Evolutionary conservation across 2,888 invertebrate species (phyloP), one percentile per base, ranked within the genome.

Genomic region (Napeogenes sylphis): DNA sequence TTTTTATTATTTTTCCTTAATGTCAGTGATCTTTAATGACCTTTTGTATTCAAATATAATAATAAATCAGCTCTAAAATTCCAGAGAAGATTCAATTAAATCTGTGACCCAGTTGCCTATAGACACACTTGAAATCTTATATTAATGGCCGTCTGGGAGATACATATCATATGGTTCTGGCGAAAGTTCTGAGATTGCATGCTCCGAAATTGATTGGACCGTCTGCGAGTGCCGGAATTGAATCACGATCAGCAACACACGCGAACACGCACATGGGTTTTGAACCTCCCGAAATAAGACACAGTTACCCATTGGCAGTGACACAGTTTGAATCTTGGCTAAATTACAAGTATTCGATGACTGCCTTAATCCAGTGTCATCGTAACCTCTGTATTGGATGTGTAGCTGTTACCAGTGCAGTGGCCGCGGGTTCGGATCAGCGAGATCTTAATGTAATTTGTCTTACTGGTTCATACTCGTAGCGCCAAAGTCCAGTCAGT

Each of bases 161-260:
- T 85, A 79, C 81, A 78, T 82, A 85, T 86, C 84, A 70, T 69
- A 78, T 81, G 83, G 78, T 82, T 77, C 80, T 79, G 84, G 88
- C 82, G 85, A 89, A 89, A 90, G 87, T 89, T 87, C 84, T 73
- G 78, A 80, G 84, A 84, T 74, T 78, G 80, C 82, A 83, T 83
- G 82, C 82, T 80, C 82, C 77, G 78, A 83, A 84, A 89, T 87
- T 87, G 86, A 87, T 89, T 85, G 83, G 80, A 75, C 77, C 78
- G 67, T 68, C 67, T 81, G 83, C 82, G 81, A 70, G 76, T 81
- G 81, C 81, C 82, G 85, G 83, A 86, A 83, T 84, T 76, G 79
- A 83, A 82, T 79, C 78, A 80, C 69, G 76, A 72, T 68, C 79
- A 80, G 76, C 63, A 77, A 73, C 75, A 77, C 84, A 87, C 84